phyloP scores from a whole-genome alignment of 2,113 vertebrate species.

The Junco hyemalis region DNA sequence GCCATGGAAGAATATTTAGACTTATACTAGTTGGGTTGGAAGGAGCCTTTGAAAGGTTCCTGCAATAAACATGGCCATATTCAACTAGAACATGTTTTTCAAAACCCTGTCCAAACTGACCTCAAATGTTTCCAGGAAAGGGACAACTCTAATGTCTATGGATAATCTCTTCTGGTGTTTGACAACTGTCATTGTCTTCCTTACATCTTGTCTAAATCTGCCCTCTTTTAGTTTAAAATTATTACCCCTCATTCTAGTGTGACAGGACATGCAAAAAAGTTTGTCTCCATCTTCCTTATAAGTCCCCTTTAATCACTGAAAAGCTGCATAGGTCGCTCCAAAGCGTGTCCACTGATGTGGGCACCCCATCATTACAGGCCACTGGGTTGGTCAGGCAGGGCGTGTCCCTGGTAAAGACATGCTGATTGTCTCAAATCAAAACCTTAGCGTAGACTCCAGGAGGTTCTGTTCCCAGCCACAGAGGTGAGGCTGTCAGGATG shows the following conservation, averaged over 20 bases:
- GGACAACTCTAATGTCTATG: neutral
- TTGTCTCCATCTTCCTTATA: neutral
- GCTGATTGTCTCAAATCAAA: rapidly evolving
- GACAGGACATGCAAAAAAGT: neutral
- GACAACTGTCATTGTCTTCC: neutral
- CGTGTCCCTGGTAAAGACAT: neutral
- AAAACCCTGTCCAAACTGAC: neutral
- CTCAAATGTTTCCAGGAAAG: neutral
- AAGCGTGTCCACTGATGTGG: neutral
- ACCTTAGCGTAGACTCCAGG: neutral
- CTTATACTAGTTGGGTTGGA: neutral
- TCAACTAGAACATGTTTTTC: neutral
- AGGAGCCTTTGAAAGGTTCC: neutral
- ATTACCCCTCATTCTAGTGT: neutral
- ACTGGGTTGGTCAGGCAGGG: neutral
- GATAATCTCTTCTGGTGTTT: neutral
- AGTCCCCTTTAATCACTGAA: neutral
- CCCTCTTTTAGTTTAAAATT: neutral
- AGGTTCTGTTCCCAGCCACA: neutral
- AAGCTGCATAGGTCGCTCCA: neutral
- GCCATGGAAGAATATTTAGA: neutral
- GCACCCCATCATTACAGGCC: neutral
- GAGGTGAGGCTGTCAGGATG: neutral
- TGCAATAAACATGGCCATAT: neutral
- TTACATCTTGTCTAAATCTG: neutral